Conservation (phyloP, 2,113 vertebrate genomes). For the Crotalus viridis region DNA sequence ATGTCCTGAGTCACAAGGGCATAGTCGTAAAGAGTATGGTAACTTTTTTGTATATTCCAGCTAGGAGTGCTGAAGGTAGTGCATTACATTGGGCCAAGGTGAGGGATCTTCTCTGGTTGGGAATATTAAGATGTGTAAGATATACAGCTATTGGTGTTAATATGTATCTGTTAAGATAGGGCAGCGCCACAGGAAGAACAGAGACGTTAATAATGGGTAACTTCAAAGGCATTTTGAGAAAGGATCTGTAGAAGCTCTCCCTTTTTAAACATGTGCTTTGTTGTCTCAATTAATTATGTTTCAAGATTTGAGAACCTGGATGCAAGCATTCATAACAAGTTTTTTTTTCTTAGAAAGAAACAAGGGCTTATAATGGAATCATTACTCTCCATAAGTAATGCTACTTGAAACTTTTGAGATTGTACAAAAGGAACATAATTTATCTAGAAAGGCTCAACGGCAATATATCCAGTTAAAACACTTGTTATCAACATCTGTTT, state of each 20-base stretch:
- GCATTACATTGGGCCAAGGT: neutral
- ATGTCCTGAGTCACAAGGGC: neutral
- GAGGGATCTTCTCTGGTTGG: neutral
- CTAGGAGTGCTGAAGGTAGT: neutral
- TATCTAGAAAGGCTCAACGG: neutral
- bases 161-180: neutral
- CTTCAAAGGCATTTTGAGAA: conserved; percentile 62
- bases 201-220: conserved; percentile 51
- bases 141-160: conserved; percentile 23
- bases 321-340: conserved; percentile 37
- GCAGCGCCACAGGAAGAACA: neutral
- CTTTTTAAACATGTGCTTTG: conserved; percentile 51
- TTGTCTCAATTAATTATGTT: conserved; percentile 57
- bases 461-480: neutral
- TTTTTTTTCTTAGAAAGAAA: conserved; percentile 28
- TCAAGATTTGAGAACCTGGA: conserved; percentile 56
- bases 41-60: neutral
- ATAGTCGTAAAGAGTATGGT: neutral
- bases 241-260: conserved; percentile 28
- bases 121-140: neutral
- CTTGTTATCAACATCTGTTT: neutral
- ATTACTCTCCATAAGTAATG: neutral
- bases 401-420: neutral
- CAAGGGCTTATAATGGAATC: neutral
- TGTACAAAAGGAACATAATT: neutral